phyloP scores from a whole-genome alignment of 1,140 invertebrate species.

The Ceratina calcarata region DNA sequence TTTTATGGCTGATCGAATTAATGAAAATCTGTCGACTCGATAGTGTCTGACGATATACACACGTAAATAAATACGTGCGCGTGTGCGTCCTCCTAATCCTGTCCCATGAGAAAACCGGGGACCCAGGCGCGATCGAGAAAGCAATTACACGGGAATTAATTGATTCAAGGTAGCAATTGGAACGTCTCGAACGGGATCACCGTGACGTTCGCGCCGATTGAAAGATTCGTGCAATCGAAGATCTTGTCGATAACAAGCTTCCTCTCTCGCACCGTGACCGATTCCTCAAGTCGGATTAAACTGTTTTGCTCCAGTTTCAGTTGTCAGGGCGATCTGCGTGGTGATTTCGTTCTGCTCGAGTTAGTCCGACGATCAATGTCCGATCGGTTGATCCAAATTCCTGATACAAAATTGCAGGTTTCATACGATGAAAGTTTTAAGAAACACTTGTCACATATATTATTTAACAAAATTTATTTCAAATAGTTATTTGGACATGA shows the following conservation, averaged over 20 bases:
- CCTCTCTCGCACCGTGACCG: conserved; percentile 61
- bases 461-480: no score
- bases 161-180: conserved; percentile 30
- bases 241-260: neutral
- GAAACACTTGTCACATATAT: no score
- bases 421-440: conserved; percentile 2
- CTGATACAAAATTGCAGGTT: conserved; percentile 26
- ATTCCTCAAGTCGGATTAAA: conserved; percentile 56
- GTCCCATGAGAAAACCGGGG: neutral
- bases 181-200: neutral
- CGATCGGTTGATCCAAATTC: conserved; percentile 57
- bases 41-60: neutral
- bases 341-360: conserved; percentile 68
- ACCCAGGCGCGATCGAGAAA: neutral
- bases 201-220: conserved; percentile 8
- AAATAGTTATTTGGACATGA: neutral
- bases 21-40: neutral
- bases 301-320: conserved; percentile 75
- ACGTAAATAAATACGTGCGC: neutral
- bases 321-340: conserved; percentile 66
- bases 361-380: conserved; percentile 70
- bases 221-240: conserved; percentile 11
- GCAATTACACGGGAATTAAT: conserved; percentile 40
- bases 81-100: neutral
- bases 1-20: neutral